Conservation (phyloP, 2,113 vertebrate species). For the Hystrix cristata region DNA sequence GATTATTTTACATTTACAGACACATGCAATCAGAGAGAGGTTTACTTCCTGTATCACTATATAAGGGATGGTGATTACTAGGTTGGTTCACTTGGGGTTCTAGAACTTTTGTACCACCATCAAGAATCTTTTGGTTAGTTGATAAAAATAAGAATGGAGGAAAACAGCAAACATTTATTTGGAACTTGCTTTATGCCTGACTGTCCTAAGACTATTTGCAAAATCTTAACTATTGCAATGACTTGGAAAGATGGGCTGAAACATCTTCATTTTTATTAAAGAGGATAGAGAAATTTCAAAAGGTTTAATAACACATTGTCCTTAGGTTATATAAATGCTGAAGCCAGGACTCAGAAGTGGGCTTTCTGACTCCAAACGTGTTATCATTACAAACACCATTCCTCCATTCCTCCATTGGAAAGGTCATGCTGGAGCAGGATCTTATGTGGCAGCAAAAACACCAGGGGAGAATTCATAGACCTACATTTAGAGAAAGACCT, state of each 20-base stretch:
- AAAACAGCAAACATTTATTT: background rate
- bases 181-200: background rate
- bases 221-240: background rate
- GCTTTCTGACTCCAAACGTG: background rate
- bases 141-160: background rate
- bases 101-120: background rate
- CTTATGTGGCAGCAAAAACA: background rate
- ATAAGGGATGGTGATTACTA: background rate
- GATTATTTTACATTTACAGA: background rate
- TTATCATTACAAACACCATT: background rate
- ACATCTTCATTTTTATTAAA: background rate
- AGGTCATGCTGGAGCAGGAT: background rate
- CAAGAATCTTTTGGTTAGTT: background rate
- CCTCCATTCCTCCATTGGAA: background rate
- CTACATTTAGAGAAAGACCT: background rate
- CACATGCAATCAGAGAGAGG: background rate
- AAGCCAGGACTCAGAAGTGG: background rate
- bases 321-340: background rate
- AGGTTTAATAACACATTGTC: background rate
- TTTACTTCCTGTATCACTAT: background rate
- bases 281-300: conserved; percentile 7
- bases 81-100: background rate
- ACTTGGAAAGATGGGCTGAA: background rate
- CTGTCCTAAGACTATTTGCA: background rate
- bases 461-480: background rate